A percentile compares a stretch with the other conserved stretches of the same genome.
These are phyloP conservation scores for Triops cancriformis DNA, from an alignment of 1,140 invertebrate species.

Conservation along the genomic window DNA sequence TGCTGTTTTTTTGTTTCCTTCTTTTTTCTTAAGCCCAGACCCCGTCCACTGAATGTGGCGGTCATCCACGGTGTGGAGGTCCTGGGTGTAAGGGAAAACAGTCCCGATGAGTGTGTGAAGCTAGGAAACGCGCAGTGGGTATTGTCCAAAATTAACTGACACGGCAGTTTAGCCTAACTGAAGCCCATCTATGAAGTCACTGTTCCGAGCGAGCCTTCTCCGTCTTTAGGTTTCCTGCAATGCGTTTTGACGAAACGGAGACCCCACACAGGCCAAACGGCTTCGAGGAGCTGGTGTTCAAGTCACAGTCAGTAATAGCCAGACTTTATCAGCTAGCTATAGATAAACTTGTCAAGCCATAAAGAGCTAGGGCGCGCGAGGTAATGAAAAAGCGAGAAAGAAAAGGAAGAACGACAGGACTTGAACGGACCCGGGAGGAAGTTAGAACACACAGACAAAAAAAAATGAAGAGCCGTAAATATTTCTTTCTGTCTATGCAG, in stretches of 20 bases:
- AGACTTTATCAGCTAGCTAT: conserved; percentile 10
- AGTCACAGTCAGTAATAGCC: conserved; percentile 9
- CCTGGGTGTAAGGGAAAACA: background rate
- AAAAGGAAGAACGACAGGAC: background rate
- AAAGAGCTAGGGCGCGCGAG: background rate
- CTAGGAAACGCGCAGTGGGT: background rate
- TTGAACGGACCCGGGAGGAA: background rate
- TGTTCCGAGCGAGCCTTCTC: background rate
- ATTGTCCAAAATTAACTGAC: conserved; percentile 8
- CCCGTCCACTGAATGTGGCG: background rate
- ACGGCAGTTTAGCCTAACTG: too few relatives aligned
- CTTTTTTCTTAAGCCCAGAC: too few relatives aligned
- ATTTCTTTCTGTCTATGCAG: background rate
- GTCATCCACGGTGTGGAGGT: background rate
- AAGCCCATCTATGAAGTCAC: conserved; percentile 5
- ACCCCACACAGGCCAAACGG: background rate
- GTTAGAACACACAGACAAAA: background rate
- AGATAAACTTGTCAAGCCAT: conserved; percentile 14
- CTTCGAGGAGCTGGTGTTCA: background rate
- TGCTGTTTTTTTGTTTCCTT: background rate
- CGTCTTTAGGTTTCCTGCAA: background rate
- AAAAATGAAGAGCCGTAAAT: background rate
- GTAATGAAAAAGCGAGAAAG: background rate
- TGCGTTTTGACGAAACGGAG: background rate
- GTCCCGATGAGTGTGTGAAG: background rate